Base-by-base conservation (phyloP, 2,888 invertebrate genomes). In the Pinctada fucata region DNA sequence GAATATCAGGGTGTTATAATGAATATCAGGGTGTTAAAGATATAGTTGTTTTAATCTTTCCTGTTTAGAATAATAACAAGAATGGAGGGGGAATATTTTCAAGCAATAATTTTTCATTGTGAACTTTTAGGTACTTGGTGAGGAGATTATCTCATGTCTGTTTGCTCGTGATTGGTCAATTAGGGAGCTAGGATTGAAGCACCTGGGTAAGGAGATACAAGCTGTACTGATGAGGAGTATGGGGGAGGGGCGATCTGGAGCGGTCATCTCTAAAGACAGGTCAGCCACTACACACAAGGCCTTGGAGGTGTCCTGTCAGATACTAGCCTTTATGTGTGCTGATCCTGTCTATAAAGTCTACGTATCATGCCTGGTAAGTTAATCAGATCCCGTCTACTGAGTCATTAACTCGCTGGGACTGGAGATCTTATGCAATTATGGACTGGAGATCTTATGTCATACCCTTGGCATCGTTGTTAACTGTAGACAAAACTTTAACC, bases 271-370 rank as follows among this genome's bases (percentile, higher is more conserved):
- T 31, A 81, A 87, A n/a, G 81, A 80, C 16, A 83, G 88, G 48
- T 86, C 87, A 76, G 87, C 88, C 8, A 83, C 86, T 47, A 89
- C 86, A 48, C 84, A 89, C 51, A 86, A 87, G 68, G 88, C 91
- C 82, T 84, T 93, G 58, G 90, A 90, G 76, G 89, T 89, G 67
- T 91, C 92, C 79, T 92, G 92, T 75, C 88, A 89, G 77, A 90
- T 93, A 45, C 87, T 93, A 47, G 90, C 92, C 3, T 90, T 90
- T 84, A 90, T 92, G 87, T 91, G 90, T 79, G 90, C 90, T 51
- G 93, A 93, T 85, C 93, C 93, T 10, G 93, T 93, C 5, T 93
- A 93, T 85, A 92, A 91, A 84, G 93, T 93, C 47, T 93, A 92
- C 87, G 90, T 93, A 13, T 93, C 92, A 66, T 90, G 91, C 70